Base-by-base conservation (phyloP, 2,888 invertebrate genomes). In the Parasteatoda lunata region DNA sequence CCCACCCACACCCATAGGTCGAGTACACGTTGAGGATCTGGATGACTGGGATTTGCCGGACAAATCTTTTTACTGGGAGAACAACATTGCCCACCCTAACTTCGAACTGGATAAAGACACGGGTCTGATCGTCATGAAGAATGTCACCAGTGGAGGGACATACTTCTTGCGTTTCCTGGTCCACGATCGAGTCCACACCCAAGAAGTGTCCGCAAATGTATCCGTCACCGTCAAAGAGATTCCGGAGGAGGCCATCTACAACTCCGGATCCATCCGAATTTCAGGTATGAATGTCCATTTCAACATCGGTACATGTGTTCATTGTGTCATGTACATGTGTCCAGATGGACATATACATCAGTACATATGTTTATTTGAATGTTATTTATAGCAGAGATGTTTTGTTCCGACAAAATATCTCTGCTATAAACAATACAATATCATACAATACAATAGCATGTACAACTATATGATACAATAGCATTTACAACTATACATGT, bases 11-110 rank as follows among this genome's bases (percentile, higher is more conserved):
- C 96, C 96, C 92, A 96, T 99, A 89, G 98, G 98, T 59, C 94
- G 97, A 89, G 99, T 99, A 7, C 98, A 98, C 92, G 98, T 99
- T 0, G 97, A 97, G 91, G 99, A 99, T 93, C 93, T 97, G 89
- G 99, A 99, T 92, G 99, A 99, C 92, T 99, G 99, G 99, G 99
- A 99, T 93, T 93, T 98, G 89, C 97, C 96, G 0, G 98, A 99
- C 92, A 99, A 99, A 92, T 97, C 96, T 91, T 99, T 98, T 93
- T 97, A 96, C 91, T 98, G 97, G 97, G 97, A 97, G 91, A 94
- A 94, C 71, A 93, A 95, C 79, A 96, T 96, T 91, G 90, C 89
- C 79, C 97, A 97, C 93, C 95, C 96, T 0, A 94, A 95, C 90
- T 98, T 98, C 92, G 96, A 95, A 88, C 93, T 98, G 51, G 96